Percentiles rank a stretch among this genome's conserved stretches.
phyloP scores from a whole-genome alignment of 2,888 invertebrate genomes.

The Leptogaster cylindrica region DNA sequence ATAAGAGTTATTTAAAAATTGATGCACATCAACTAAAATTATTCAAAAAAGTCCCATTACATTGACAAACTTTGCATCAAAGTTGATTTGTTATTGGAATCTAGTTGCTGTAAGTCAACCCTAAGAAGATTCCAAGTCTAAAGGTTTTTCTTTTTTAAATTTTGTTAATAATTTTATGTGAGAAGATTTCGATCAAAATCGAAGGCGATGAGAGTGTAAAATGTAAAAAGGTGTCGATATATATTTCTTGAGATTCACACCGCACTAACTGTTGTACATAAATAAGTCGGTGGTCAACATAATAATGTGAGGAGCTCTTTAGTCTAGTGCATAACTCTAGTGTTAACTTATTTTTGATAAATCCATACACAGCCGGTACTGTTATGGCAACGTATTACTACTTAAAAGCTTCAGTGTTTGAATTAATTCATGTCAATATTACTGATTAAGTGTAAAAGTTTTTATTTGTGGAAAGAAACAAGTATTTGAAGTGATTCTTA shows the following conservation, averaged over 20 bases:
- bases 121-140: not conserved
- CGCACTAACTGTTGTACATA: conserved; percentile 1
- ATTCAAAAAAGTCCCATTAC: conserved; percentile 13
- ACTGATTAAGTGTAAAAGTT: no score
- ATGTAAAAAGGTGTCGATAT: conserved; percentile 6
- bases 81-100: conserved; percentile 17
- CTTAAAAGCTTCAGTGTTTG: conserved; percentile 9
- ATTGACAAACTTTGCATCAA: conserved; percentile 28
- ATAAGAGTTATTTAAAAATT: conserved; percentile 2
- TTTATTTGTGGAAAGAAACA: no score
- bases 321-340: conserved; percentile 20
- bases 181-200: not conserved
- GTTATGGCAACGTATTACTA: conserved; percentile 10
- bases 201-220: conserved; percentile 4
- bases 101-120: conserved; percentile 1
- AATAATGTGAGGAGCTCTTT: not conserved
- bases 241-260: conserved; percentile 3
- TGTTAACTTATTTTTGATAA: conserved; percentile 35
- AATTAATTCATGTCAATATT: conserved; percentile 17
- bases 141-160: not conserved
- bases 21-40: conserved; percentile 21
- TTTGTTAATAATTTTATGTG: not conserved
- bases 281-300: not conserved
- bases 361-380: conserved; percentile 27
- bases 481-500: not conserved